These are phyloP conservation scores for Anodontia alba DNA, from an alignment of 2,888 invertebrate species.

Conservation along the genomic window DNA sequence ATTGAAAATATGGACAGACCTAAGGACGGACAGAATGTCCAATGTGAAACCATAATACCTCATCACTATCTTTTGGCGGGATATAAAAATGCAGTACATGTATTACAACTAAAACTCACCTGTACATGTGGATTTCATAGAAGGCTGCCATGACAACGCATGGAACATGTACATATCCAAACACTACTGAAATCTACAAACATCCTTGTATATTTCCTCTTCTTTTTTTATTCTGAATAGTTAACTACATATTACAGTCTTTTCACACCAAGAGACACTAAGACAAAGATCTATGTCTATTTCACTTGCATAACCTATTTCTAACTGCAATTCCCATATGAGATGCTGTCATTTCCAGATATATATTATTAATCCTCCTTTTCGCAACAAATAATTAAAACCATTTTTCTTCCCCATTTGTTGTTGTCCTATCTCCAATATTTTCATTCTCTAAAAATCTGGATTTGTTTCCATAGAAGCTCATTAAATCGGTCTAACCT, in stretches of 20 bases:
- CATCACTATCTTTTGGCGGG: no score
- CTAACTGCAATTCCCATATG: neutral
- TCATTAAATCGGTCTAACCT: no score
- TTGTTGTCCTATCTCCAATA: neutral
- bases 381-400: neutral
- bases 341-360: conserved; percentile 4
- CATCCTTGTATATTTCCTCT: neutral
- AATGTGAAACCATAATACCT: no score
- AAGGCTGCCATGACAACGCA: conserved; percentile 44
- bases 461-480: neutral
- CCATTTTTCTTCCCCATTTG: neutral
- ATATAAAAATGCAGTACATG: no score
- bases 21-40: no score
- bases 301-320: neutral
- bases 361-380: neutral
- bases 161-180: neutral
- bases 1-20: no score
- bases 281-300: neutral
- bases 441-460: neutral
- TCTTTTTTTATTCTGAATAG: neutral
- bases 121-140: conserved; percentile 68
- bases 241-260: neutral
- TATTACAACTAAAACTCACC: no score
- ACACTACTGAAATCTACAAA: neutral
- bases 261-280: no score